Base-by-base conservation (phyloP, 2,113 vertebrate species). In the Mus pahari region DNA sequence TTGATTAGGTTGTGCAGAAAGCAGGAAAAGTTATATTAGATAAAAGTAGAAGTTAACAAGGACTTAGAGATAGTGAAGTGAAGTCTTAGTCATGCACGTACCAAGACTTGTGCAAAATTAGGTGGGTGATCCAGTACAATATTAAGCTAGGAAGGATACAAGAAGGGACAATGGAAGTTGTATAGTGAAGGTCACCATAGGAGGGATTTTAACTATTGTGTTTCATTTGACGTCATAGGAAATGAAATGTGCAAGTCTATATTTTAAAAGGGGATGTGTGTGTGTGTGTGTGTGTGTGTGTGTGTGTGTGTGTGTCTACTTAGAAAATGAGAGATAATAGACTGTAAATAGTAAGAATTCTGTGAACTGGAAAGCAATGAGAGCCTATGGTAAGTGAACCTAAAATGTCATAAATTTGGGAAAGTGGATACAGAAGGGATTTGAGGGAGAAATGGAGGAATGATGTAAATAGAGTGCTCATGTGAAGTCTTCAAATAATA, bases 341-440 rank as follows among this genome's bases (percentile, higher is more conserved):
- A 1, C 64, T 70, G n/a, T 14, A 81, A 73, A 94, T 33, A 94
- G 22, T 22, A 26, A 20, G 71, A 91, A 10, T 68, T 11, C 10
- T 2, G 12, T 24, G 62, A 42, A 45, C 14, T 39, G 28, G 14
- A 7, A 71, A 91, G 14, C 26, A 33, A 0, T 3, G 26, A 36
- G 20, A 28, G 3, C 8, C 13, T 78, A 26, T 58, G 0, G 0
- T 2, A 1, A 20, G 1, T 7, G 20, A 33, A 77, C 45, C 26
- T 42, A 28, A 62, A 62, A 39, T 42, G n/a, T 26, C 58, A 31
- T 62, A 26, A 31, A 62, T 45, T 19, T 83, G 81, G 31, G 58
- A 62, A 83, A 58, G 10, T 36, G 39, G 7, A 31, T 39, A 26
- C n/a, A 31, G 81, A 31, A 42, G 14, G 36, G 62, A 39, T 62